Evolutionary conservation across 2,888 invertebrate genomes (phyloP).

Genomic region (Drosophila infuscata): DNA sequence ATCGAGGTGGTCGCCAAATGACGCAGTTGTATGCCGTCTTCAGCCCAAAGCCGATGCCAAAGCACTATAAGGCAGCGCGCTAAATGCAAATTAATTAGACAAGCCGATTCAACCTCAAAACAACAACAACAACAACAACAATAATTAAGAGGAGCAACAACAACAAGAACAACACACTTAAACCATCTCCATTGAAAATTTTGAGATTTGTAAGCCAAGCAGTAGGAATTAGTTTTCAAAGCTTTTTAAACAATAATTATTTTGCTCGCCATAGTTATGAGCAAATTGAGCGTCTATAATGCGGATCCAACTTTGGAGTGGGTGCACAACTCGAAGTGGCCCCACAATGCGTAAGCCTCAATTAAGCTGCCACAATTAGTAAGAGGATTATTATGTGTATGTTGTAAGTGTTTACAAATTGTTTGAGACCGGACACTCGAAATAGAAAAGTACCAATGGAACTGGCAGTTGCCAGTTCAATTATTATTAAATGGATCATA

Average conservation of each 20-base stretch:
- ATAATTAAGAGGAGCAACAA: slow-evolving; percentile 9
- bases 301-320: slow-evolving; percentile 1
- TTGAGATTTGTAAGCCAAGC: slow-evolving; percentile 25
- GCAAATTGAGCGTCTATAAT: slow-evolving; percentile 61
- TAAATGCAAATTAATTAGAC: slow-evolving; percentile 71
- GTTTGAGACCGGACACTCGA: slow-evolving; percentile 15
- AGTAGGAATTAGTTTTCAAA: slow-evolving; percentile 43
- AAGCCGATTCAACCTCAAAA: slow-evolving; percentile 40
- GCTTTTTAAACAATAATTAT: slow-evolving; percentile 63
- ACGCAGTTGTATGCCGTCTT: slow-evolving; percentile 53
- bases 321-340: slow-evolving; percentile 8
- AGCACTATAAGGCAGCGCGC: slow-evolving; percentile 42
- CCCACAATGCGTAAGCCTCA: slow-evolving; percentile 54
- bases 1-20: slow-evolving; percentile 36
- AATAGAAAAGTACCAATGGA: slow-evolving; percentile 1
- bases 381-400: slow-evolving; percentile 46
- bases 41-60: slow-evolving; percentile 37
- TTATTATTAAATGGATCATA: neutral
- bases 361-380: slow-evolving; percentile 64
- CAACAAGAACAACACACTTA: neutral
- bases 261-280: slow-evolving; percentile 53
- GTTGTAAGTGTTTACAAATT: slow-evolving; percentile 31
- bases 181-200: slow-evolving; percentile 4
- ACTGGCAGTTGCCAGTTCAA: neutral
- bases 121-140: slow-evolving; percentile 14